A percentile compares a stretch with the other conserved stretches of the same genome.
Evolutionary conservation across 2,113 vertebrate species (phyloP).

Genomic region (Hyperopisus bebe): DNA sequence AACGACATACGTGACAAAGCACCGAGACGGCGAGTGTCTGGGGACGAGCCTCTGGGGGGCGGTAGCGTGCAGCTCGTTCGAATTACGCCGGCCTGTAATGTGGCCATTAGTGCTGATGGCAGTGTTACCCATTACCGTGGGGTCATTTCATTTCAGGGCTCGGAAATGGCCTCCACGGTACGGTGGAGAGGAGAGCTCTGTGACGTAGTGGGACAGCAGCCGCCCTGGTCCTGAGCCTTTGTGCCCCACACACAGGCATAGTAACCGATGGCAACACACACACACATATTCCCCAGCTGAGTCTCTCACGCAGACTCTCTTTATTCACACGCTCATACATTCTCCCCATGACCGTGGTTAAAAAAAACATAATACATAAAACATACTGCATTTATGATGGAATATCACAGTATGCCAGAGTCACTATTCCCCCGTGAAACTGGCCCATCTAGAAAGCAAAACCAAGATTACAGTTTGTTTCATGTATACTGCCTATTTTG

Average conservation of each 20-base stretch:
- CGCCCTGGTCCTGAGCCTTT: not conserved
- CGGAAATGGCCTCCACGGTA: not conserved
- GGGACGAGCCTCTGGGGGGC: not conserved
- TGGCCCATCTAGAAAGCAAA: not conserved
- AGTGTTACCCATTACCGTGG: not conserved
- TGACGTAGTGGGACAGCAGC: not conserved
- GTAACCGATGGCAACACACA: not conserved
- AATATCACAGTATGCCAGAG: not conserved
- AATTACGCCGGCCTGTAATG: not conserved
- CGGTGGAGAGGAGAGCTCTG: not conserved
- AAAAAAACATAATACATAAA: not conserved
- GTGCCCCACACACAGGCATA: not conserved
- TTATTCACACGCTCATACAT: not conserved
- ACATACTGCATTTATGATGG: not conserved
- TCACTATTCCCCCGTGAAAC: not conserved
- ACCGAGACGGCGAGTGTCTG: not conserved
- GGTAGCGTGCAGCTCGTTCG: not conserved
- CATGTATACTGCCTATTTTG: not conserved
- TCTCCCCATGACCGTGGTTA: not conserved
- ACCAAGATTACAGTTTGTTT: not conserved
- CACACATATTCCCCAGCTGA: not conserved
- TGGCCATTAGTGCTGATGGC: not conserved
- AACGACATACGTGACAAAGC: not conserved
- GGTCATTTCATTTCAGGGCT: constrained; percentile 2
- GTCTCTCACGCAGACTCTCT: not conserved